phyloP scores from a whole-genome alignment of 2,113 vertebrate genomes.

The Phyllostomus hastatus region DNA sequence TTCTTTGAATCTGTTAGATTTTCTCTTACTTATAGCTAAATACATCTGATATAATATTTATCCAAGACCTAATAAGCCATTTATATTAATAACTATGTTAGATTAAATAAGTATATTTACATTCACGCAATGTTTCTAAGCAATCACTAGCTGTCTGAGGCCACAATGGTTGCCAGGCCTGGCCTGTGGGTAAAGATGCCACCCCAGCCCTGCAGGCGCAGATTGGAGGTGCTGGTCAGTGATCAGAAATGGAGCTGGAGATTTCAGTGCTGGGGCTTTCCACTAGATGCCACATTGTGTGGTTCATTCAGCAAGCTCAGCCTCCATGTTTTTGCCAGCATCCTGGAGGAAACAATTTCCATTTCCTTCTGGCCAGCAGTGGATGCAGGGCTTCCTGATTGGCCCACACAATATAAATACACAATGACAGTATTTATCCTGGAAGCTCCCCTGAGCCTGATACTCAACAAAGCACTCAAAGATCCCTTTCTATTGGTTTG shows the following conservation, averaged over 20 bases:
- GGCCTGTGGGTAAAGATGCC: background rate
- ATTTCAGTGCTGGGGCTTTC: background rate
- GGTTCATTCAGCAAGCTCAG: background rate
- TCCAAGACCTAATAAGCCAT: background rate
- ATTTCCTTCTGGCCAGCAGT: background rate
- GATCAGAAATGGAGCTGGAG: background rate
- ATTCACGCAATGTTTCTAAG: background rate
- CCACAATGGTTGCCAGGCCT: background rate
- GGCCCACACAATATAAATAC: background rate
- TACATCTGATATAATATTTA: background rate
- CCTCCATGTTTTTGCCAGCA: background rate
- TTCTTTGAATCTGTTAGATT: constrained; percentile 1
- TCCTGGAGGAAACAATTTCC: background rate
- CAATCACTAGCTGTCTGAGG: background rate
- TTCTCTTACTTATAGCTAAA: background rate
- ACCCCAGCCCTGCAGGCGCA: background rate
- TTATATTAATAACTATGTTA: background rate
- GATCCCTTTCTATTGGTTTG: background rate
- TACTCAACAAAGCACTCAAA: background rate
- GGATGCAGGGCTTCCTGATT: background rate
- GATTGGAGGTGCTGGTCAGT: background rate
- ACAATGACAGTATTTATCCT: background rate
- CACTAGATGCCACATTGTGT: background rate
- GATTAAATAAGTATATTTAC: background rate
- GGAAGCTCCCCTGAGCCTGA: background rate